Base-by-base conservation (phyloP, 64 coral and sea anemone genomes). In the Montipora capricornis region DNA sequence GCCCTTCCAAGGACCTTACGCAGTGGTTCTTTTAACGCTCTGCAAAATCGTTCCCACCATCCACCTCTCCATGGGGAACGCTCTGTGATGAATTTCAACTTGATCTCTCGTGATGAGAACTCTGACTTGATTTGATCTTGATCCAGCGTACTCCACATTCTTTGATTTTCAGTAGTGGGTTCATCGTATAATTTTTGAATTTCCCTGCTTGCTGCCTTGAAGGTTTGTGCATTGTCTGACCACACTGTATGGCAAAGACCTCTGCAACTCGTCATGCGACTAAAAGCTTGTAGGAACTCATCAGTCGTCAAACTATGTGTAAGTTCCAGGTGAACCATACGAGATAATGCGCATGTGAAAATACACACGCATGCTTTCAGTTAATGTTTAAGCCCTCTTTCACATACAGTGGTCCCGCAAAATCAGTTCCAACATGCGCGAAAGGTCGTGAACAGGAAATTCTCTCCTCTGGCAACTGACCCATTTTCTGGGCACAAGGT, bases 201-300 rank as follows among this genome's bases (percentile, higher is more conserved):
- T 89, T 79, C 77, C 49, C 53, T 79, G 20, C 15, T 77, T 90
- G 82, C 88, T 50, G 70, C 59, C 73, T 61, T 75, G 20, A 73
- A 67, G 69, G 49, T 48, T 73, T 82, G 48, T 20, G 80, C 80
- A 75, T 92, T 82, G n/a, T 88, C 86, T 4, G 86, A 88, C 86
- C 86, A 88, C 8, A 88, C 62, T 51, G 86, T 74, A 12, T 47
- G n/a, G 29, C 87, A 89, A 20, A 77, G 15, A 73, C 73, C 87
- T 84, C 90, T 75, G 13, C 91, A 19, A 26, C 60, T 67, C 20
- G 74, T 71, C 48, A 95, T 88, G 12, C 79, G 93, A 62, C 47
- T 79, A 46, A 95, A 88, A 49, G 78, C 79, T 87, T 73, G 71
- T 53, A 95, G 74, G 53, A 91, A 95, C 68, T 79, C 79, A 20